Base-by-base conservation (phyloP, 2,888 invertebrate genomes). In the Leistus spinibarbis region DNA sequence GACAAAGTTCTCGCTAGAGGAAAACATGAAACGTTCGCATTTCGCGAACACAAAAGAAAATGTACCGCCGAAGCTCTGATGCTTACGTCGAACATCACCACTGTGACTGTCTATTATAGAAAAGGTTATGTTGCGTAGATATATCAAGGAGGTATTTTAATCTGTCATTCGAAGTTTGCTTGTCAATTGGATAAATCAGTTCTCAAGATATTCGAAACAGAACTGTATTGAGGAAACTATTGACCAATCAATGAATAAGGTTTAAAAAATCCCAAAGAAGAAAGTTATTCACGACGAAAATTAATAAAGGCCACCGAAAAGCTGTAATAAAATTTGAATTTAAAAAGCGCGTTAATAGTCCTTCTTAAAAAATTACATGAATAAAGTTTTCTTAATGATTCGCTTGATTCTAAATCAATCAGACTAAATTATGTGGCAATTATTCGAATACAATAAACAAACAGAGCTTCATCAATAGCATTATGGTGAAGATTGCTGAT, bases 21-120 rank as follows among this genome's bases (percentile, higher is more conserved):
- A 60, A 60, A 60, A 60, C 20, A 17, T 60, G 10, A 40, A 40
- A 60, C 60, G 22, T 19, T 3, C 60, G 60, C 60, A 60, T 60
- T 22, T 60, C 60, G 60, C n/a, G 3, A 20, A 60, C 20, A 60
- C 60, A 60, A 60, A 60, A 60, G 60, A 60, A 60, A 40, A 40
- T 60, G 22, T 22, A 60, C 60, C 60, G 60, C 60, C 40, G 10
- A 60, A 19, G 60, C 19, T 7, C 60, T 22, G 22, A 60, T 7
- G 20, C 60, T 10, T 10, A 16, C 60, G 20, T n/a, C 16, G 19
- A 60, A 60, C 60, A 60, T 60, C 40, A 40, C 40, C n/a, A n/a
- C n/a, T n/a, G n/a, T n/a, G n/a, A n/a, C n/a, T n/a, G n/a, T n/a
- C 40, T 40, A 40, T 40, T 40, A 40, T 40, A 40, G 40, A 40